phyloP scores from a whole-genome alignment of 2,797 vertebrate species.

The Pampus argenteus region DNA sequence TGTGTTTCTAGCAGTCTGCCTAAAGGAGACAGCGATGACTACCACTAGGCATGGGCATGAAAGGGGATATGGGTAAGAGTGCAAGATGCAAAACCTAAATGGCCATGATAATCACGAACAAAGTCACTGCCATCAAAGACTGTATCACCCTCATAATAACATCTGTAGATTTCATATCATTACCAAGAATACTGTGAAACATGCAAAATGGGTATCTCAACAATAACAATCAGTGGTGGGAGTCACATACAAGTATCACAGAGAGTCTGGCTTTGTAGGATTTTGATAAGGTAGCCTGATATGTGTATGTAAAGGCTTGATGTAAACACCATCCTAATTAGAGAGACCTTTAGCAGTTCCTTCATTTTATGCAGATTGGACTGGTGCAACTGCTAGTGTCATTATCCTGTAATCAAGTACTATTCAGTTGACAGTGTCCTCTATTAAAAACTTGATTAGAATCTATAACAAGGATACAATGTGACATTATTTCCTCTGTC shows the following conservation, averaged over 20 bases:
- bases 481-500: constrained; percentile 57
- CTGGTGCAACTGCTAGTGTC: constrained; percentile 68
- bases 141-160: constrained; percentile 82
- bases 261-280: constrained; percentile 71
- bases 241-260: constrained; percentile 68
- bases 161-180: constrained; percentile 84
- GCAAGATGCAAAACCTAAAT: constrained; percentile 84
- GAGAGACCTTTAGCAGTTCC: constrained; percentile 77
- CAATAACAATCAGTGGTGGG: constrained; percentile 71
- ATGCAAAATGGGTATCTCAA: constrained; percentile 77
- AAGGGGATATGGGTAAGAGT: constrained; percentile 75
- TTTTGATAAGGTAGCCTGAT: constrained; percentile 77
- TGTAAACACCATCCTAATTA: constrained; percentile 80
- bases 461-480: constrained; percentile 68
- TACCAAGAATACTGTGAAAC: constrained; percentile 82
- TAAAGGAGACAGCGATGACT: constrained; percentile 84
- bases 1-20: constrained; percentile 87
- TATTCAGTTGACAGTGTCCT: constrained; percentile 74
- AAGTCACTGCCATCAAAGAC: constrained; percentile 85
- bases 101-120: constrained; percentile 85
- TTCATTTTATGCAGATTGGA: constrained; percentile 79
- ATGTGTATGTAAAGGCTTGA: constrained; percentile 70
- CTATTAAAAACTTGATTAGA: constrained; percentile 78
- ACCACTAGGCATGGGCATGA: constrained; percentile 73
- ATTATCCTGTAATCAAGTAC: constrained; percentile 83